Evolutionary conservation across 2,113 vertebrate genomes (phyloP).

Genomic region (Anser cygnoides): DNA sequence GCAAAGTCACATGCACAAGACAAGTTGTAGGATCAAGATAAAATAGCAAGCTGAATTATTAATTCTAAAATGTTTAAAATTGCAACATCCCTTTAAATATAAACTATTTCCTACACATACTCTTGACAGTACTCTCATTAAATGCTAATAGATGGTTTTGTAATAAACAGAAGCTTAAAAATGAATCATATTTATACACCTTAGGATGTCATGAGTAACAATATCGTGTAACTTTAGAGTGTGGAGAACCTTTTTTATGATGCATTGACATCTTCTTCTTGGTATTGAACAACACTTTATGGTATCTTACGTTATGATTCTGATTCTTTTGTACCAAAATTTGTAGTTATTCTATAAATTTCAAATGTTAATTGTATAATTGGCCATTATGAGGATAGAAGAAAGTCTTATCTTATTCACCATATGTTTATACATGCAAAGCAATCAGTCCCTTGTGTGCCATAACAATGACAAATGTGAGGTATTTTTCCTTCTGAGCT

Average conservation of each 20-base stretch:
- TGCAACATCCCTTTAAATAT: constrained; percentile 23
- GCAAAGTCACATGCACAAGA: background rate
- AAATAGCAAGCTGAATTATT: constrained; percentile 10
- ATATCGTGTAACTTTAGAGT: background rate
- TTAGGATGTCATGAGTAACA: constrained; percentile 22
- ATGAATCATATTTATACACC: constrained; percentile 28
- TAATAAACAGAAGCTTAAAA: constrained; percentile 52
- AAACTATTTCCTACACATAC: constrained; percentile 9
- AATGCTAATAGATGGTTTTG: constrained; percentile 24
- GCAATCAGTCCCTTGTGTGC: background rate
- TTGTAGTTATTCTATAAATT: background rate
- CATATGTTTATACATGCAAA: background rate
- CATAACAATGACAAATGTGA: background rate
- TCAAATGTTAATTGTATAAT: background rate
- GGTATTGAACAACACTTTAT: background rate
- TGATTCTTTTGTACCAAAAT: background rate
- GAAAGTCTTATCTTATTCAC: background rate
- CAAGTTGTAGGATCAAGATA: background rate
- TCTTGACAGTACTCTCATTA: constrained; percentile 12
- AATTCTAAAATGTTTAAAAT: constrained; percentile 36
- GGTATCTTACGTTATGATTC: background rate
- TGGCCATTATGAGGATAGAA: constrained; percentile 6
- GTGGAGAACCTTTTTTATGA: background rate
- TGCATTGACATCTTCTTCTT: background rate
- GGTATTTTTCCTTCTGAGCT: background rate